These are phyloP conservation scores for Miichthys miiuy DNA, from an alignment of 2,797 vertebrate genomes.

Conservation along the genomic window DNA sequence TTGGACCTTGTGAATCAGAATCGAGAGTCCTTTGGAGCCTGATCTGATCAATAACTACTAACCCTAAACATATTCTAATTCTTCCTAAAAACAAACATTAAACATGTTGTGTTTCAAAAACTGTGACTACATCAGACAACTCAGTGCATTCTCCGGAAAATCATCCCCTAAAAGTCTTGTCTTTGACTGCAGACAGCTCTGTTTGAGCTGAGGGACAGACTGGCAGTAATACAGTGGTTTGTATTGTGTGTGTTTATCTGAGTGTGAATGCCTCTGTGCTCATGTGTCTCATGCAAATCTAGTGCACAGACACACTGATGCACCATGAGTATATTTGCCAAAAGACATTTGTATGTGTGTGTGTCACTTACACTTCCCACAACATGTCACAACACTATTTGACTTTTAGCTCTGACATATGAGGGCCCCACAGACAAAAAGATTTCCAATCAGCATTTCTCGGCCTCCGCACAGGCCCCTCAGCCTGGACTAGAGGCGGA, in stretches of 20 bases:
- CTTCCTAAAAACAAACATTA: not conserved
- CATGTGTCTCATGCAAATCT: slow-evolving; percentile 42
- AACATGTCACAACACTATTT: slow-evolving; percentile 66
- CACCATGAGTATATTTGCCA: slow-evolving; percentile 9
- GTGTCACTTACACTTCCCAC: slow-evolving; percentile 45
- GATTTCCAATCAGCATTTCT: slow-evolving; percentile 58
- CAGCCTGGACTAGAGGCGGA: slow-evolving; percentile 34
- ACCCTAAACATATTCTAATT: not conserved
- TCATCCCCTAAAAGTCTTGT: slow-evolving; percentile 35
- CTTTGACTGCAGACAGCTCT: slow-evolving; percentile 15
- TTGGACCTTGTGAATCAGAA: too few species aligned
- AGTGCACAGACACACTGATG: not conserved
- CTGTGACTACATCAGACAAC: not conserved
- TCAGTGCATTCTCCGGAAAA: slow-evolving; percentile 3
- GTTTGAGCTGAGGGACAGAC: slow-evolving; percentile 39
- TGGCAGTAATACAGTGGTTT: slow-evolving; percentile 48
- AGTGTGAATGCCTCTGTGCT: slow-evolving; percentile 22
- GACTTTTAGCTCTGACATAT: slow-evolving; percentile 67
- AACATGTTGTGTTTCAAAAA: not conserved
- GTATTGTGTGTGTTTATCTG: slow-evolving; percentile 27
- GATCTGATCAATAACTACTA: not conserved
- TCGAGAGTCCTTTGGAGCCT: not conserved
- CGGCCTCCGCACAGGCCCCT: slow-evolving; percentile 47
- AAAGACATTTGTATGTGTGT: slow-evolving; percentile 42
- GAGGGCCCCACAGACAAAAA: slow-evolving; percentile 59